Conservation (phyloP, 2,888 invertebrate species). For the Lingula anatina region DNA sequence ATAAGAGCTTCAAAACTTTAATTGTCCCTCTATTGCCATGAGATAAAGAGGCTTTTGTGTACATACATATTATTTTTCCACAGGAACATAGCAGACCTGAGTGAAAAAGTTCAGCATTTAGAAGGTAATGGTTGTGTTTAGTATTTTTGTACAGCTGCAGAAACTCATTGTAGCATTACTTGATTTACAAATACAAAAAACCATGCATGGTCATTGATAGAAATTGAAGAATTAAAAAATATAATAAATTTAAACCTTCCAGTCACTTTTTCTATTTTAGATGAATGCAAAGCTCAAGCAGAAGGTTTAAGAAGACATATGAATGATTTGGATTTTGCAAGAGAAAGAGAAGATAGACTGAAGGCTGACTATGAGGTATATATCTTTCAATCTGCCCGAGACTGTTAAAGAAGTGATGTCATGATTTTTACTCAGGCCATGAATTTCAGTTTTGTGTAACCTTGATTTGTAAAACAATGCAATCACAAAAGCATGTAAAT, state of each 20-base stretch:
- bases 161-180: background rate
- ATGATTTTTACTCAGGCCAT: too few relatives aligned
- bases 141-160: background rate
- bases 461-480: background rate
- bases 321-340: slow-evolving; percentile 33
- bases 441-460: too few relatives aligned
- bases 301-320: slow-evolving; percentile 29
- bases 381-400: too few relatives aligned
- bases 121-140: slow-evolving; percentile 32
- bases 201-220: too few relatives aligned
- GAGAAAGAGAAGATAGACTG: slow-evolving; percentile 34
- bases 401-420: too few relatives aligned
- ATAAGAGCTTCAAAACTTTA: too few relatives aligned
- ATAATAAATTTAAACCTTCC: too few relatives aligned
- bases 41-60: background rate
- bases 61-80: slow-evolving; percentile 9
- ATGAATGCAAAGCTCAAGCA: slow-evolving; percentile 27
- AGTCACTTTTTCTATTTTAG: slow-evolving; percentile 16
- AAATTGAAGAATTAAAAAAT: too few relatives aligned
- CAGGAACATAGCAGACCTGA: slow-evolving; percentile 32
- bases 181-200: background rate
- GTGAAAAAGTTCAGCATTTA: slow-evolving; percentile 30
- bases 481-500: background rate
- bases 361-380: slow-evolving; percentile 38
- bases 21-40: background rate